Base-by-base conservation (phyloP, 2,797 vertebrate genomes). In the Acanthopagrus latus region DNA sequence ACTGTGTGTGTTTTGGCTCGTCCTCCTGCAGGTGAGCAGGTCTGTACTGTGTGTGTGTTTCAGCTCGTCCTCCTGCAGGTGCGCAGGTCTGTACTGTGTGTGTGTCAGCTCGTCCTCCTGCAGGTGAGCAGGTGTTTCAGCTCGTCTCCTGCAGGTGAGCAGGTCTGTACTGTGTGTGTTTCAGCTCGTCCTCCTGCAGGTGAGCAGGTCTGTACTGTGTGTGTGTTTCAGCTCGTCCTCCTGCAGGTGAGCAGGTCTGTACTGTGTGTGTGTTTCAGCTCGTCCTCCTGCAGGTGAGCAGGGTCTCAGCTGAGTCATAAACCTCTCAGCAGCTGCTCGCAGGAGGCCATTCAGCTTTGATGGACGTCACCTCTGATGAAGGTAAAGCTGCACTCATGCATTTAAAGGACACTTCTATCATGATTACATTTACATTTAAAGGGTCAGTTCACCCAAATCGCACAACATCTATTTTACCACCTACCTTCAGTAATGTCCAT, bases 361-460 rank as follows among this genome's bases (percentile, higher is more conserved):
- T 83, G 85, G 85, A 91, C 85, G 64, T 56, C 59, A 5, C 59
- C 58, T 68, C 59, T 56, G 85, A 87, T 81, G 80, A 78, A 84
- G 86, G 79, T 83, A 77, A 85, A 76, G 78, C 71, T 47, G 76
- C 62, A 48, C 59, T 5, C 38, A 66, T 10, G 68, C 48, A 67
- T 78, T 77, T 82, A 84, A 81, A 90, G 70, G 78, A 86, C 81
- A 76, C 83, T 86, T 90, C 72, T 64, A 80, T 77, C 83, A 81
- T 85, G 89, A 90, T 88, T 84, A 71, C 84, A 88, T 92, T 90
- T 89, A 83, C 87, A 91, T 90, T 87, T 80, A 81, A 85, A 91
- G 87, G 83, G 80, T 86, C 84, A 71, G 66, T 88, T 85, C 82
- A 75, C 69, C 44, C 78, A 72, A 81, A 82, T 80, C 41, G 52